phyloP scores from a whole-genome alignment of 2,113 vertebrate genomes.

The Bagarius yarrelli region DNA sequence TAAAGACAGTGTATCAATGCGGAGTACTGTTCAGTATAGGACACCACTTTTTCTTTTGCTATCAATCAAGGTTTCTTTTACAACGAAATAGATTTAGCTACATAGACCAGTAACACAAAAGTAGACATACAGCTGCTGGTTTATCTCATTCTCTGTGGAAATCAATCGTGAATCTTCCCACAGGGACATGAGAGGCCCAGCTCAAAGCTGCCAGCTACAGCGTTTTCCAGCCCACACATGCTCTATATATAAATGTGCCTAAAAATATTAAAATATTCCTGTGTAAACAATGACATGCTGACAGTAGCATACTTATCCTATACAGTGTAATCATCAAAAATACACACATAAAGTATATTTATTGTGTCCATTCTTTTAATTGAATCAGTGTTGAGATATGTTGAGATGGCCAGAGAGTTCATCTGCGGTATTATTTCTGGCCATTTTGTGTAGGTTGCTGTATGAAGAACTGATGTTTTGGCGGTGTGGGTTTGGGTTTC shows the following conservation, averaged over 20 bases:
- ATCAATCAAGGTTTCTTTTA: constrained; percentile 15
- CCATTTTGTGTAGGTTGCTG: background rate
- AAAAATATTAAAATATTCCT: constrained; percentile 70
- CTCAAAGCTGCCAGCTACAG: constrained; percentile 63
- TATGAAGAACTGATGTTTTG: background rate
- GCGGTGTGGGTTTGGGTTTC: background rate
- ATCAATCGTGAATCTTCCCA: constrained; percentile 72
- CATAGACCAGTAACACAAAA: constrained; percentile 49
- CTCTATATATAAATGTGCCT: constrained; percentile 70
- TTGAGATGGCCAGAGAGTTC: too few relatives aligned
- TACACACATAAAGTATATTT: background rate
- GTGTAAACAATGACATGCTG: constrained; percentile 44
- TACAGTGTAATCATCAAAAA: constrained; percentile 2
- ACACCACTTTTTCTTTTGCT: background rate
- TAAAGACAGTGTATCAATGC: background rate
- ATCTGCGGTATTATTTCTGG: background rate
- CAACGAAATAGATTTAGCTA: constrained; percentile 65
- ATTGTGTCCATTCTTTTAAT: background rate
- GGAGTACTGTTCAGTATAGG: background rate
- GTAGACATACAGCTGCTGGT: constrained; percentile 42
- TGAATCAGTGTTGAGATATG: background rate
- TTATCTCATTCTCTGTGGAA: constrained; percentile 60
- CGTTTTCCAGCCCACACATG: constrained; percentile 64
- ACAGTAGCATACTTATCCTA: background rate
- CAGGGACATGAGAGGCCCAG: constrained; percentile 61